A percentile compares a stretch with the other conserved stretches of the same genome.
phyloP scores from a whole-genome alignment of 2,113 vertebrate genomes.

The Nesoenas mayeri region DNA sequence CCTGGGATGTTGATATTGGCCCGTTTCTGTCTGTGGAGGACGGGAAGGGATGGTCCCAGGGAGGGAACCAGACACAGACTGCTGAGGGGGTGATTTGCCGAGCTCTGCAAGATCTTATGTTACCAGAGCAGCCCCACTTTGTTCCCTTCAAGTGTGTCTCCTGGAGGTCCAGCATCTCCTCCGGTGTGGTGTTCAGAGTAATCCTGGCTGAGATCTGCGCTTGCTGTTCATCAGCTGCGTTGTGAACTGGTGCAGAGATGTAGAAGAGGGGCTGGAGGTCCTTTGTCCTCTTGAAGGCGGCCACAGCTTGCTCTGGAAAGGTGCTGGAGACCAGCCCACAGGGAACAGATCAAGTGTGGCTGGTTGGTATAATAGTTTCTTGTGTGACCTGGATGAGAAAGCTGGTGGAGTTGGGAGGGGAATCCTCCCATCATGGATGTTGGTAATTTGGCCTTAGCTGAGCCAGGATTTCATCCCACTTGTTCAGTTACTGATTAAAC shows the following conservation, averaged over 20 bases:
- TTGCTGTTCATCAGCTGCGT: not conserved
- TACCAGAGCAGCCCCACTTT: not conserved
- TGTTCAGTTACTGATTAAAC: slow-evolving; percentile 3
- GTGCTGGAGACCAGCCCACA: not conserved
- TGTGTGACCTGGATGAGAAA: not conserved
- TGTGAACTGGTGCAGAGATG: not conserved
- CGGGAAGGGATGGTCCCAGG: not conserved
- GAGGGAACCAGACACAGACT: not conserved
- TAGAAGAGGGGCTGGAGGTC: not conserved
- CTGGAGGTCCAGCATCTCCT: not conserved
- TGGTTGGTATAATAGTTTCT: not conserved
- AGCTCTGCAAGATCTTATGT: not conserved
- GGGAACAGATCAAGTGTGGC: not conserved
- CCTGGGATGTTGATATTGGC: not conserved
- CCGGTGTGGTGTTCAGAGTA: accelerated
- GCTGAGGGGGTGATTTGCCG: not conserved
- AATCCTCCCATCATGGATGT: not conserved
- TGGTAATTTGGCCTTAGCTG: not conserved
- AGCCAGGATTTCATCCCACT: not conserved
- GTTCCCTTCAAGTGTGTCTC: not conserved
- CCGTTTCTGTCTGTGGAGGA: accelerated
- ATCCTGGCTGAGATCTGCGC: accelerated
- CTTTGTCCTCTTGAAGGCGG: not conserved
- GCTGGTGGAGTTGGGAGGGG: not conserved
- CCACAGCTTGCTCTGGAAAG: not conserved